Base-by-base conservation (phyloP, 2,113 vertebrate species). In the Propithecus coquereli region DNA sequence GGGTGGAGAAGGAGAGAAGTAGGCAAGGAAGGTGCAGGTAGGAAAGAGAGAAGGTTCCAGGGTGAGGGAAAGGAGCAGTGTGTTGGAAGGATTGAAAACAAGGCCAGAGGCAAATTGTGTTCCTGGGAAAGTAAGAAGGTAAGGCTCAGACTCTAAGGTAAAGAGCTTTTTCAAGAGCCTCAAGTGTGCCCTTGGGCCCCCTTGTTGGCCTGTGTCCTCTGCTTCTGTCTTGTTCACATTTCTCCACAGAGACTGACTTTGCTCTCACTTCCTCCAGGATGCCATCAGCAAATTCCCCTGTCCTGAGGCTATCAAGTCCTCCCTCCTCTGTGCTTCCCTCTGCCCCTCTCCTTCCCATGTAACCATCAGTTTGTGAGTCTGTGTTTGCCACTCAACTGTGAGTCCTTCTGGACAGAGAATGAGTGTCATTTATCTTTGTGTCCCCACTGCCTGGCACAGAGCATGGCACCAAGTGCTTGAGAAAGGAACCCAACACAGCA, bases 221-320 rank as follows among this genome's bases (percentile, higher is more conserved):
- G 8, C 59, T 73, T 71, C 43, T 76, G 14, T 65, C 59, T 66
- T 82, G 10, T 90, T 89, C 43, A 12, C 1, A 17, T 68, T 54
- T 95, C n/a, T 84, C 85, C 59, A 14, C 5, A 74, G 59, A 88
- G 54, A 40, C 40, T 86, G 61, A 52, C 71, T 74, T 92, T 47
- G 14, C 68, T 37, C 5, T 63, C 10, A 63, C 65, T 43, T 65
- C 40, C 34, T 77, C 20, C 8, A 11, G 23, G 23, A 16, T 43
- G 22, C 27, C 57, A 20, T 89, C 57, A 10, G 40, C 30, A 1
- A 54, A n/a, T 43, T 89, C 11, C 17, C 37, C 2, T 74, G 8
- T 3, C 45, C 30, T 74, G 3, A n/a, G 37, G 23, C 10, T 23
- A 5, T 54, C 14, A 23, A 57, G 9, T 59, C 50, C 20, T 23